phyloP scores from a whole-genome alignment of 2,888 invertebrate species.

The Uropetala carovei region DNA sequence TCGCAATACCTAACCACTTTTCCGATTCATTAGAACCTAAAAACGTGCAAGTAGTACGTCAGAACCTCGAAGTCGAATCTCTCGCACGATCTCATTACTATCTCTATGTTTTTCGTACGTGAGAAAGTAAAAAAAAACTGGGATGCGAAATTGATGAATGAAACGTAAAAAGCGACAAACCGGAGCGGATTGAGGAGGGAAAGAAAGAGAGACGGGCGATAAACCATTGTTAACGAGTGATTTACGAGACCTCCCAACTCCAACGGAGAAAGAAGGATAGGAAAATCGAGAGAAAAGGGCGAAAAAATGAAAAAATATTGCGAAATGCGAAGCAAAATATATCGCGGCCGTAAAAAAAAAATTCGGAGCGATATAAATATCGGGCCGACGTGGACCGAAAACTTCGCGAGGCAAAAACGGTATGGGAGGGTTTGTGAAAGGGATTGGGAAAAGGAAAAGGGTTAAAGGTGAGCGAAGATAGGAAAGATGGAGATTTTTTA shows the following conservation, averaged over 20 bases:
- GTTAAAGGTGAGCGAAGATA: neutral
- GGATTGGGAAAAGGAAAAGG: neutral
- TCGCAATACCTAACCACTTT: too few relatives aligned
- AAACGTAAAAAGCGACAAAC: neutral
- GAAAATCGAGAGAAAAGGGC: too few relatives aligned
- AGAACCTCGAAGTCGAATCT: too few relatives aligned
- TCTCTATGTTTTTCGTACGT: too few relatives aligned
- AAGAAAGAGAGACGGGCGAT: neutral
- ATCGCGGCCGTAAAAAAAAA: neutral
- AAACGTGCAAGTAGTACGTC: too few relatives aligned
- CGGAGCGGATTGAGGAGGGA: neutral
- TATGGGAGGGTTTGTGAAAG: neutral
- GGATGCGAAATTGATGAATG: neutral
- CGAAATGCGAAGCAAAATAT: neutral
- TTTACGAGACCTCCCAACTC: neutral
- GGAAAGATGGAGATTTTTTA: too few relatives aligned
- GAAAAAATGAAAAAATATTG: slow-evolving; percentile 5
- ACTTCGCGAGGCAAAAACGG: neutral
- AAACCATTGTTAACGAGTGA: slow-evolving; percentile 28
- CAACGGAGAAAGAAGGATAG: neutral
- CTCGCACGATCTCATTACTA: too few relatives aligned
- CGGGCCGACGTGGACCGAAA: neutral
- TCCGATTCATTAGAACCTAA: too few relatives aligned
- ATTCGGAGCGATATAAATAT: slow-evolving; percentile 16
- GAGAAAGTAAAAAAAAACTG: too few relatives aligned